phyloP scores from a whole-genome alignment of 2,888 invertebrate genomes.

The Drosophila longiperda region DNA sequence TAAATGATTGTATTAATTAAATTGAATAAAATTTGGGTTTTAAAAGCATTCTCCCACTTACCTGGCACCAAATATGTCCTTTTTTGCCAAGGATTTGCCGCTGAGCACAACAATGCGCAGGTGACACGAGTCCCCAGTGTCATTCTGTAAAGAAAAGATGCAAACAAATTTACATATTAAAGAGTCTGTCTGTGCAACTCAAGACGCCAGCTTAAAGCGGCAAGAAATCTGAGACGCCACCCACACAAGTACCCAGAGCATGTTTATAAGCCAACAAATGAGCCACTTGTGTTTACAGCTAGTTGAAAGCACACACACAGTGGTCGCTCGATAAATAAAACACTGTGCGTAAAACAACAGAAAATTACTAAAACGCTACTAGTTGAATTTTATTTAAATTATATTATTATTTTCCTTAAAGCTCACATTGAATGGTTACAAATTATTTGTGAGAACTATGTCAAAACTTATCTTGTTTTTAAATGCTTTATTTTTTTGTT shows the following conservation, averaged over 20 bases:
- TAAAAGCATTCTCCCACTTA: slow-evolving; percentile 81
- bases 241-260: neutral
- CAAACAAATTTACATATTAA: slow-evolving; percentile 24
- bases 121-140: slow-evolving; percentile 91
- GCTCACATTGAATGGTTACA: too few species aligned
- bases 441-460: too few species aligned
- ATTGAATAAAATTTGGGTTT: neutral
- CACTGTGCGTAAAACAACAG: neutral
- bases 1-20: neutral
- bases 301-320: slow-evolving; percentile 3
- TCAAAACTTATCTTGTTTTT: too few species aligned
- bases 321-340: neutral
- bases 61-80: slow-evolving; percentile 99
- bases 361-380: neutral
- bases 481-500: too few species aligned
- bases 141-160: slow-evolving; percentile 87
- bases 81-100: slow-evolving; percentile 97
- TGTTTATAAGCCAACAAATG: slow-evolving; percentile 31
- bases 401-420: too few species aligned
- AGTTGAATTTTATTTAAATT: neutral
- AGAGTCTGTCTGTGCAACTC: slow-evolving; percentile 4
- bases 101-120: slow-evolving; percentile 94
- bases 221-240: slow-evolving; percentile 1
- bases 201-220: neutral
- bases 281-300: slow-evolving; percentile 47